Conservation (phyloP, 1,140 invertebrate species). For the Aphelenchoides besseyi region DNA sequence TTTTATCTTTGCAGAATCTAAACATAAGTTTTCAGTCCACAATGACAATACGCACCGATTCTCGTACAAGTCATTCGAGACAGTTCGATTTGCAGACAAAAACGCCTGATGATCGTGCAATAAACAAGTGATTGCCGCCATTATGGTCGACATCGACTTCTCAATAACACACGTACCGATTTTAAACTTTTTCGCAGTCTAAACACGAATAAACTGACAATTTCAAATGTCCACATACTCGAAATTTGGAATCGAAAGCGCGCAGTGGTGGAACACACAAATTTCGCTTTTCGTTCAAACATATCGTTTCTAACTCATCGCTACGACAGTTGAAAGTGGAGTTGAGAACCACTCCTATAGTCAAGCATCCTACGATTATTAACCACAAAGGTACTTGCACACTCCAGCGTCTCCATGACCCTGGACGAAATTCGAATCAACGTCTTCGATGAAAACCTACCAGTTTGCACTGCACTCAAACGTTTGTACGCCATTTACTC, state of each 20-base stretch:
- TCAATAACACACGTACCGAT: conserved; percentile 23
- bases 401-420: background rate
- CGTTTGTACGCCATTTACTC: too few relatives aligned
- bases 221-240: background rate
- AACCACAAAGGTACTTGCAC: conserved; percentile 1
- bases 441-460: background rate
- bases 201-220: background rate
- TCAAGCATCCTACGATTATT: background rate
- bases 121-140: conserved; percentile 22
- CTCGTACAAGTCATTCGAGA: conserved; percentile 19
- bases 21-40: background rate
- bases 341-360: background rate
- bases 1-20: conserved; percentile 23
- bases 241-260: conserved; percentile 22
- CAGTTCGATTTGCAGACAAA: background rate
- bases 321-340: background rate
- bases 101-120: conserved; percentile 8
- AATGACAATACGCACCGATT: conserved; percentile 5
- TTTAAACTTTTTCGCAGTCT: conserved; percentile 7
- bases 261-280: conserved; percentile 4
- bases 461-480: background rate
- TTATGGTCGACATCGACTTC: conserved; percentile 23
- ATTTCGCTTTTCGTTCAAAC: background rate
- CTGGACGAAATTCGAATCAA: background rate
- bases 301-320: background rate